Evolutionary conservation across 1,140 invertebrate species (phyloP), one percentile per base, ranked within the genome.

Genomic region (Cotesia chilonis): DNA sequence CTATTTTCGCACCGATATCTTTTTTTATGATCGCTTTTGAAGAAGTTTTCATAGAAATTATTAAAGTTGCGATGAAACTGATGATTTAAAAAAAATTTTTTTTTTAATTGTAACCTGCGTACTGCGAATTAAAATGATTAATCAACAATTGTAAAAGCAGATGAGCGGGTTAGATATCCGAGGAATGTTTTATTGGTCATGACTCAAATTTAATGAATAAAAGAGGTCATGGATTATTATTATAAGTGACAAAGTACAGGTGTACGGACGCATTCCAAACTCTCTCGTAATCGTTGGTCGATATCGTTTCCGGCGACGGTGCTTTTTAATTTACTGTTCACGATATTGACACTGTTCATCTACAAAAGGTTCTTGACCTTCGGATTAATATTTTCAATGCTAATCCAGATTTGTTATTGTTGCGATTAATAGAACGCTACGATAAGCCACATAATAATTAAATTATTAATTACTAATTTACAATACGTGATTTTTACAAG

Each of bases 251-350:
- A 71, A 60, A 57, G 61, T 71, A 52, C 41, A 66, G 64, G 47
- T 66, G 64, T 66, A 14, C 47, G 64, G 17, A 66, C 64, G 47
- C 64, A 66, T 66, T 66, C 64, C 64, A 41, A 37, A n/a, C 35
- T 35, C 35, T 64, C 35, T 37, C 36, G 36, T n/a, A 38, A 64
- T 64, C 61, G 41, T 35, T n/a, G 10, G 64, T 66, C 64, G 64
- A 71, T 47, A 47, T 65, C 61, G 51, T 65, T 71, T 71, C 70
- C 61, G 28, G 70, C 52, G 17, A 28, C 14, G n/a, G 47, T 38
- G 36, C 63, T 67, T 12, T 72, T 72, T 47, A 72, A 57, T 60
- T 20, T 47, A 28, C 70, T 17, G 37, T 14, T 72, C 70, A 72
- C 70, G 64, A 36, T 72, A 37, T 59, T 72, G 70, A 67, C 70